A percentile compares a stretch with the other conserved stretches of the same genome.
These are phyloP conservation scores for Noctua pronuba DNA, from an alignment of 2,888 invertebrate species.

Conservation along the genomic window DNA sequence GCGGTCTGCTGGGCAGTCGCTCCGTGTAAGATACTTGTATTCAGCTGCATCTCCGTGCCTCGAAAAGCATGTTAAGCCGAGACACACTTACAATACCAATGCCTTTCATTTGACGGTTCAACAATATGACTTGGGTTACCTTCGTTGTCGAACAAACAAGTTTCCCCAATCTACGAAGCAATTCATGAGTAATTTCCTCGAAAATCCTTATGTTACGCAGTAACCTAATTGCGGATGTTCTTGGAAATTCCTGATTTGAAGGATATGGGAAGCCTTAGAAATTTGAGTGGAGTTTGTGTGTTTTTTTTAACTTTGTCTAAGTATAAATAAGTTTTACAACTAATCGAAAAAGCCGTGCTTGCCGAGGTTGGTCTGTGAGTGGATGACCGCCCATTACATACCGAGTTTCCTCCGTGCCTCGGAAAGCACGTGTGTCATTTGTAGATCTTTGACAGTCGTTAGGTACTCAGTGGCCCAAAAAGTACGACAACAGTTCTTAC, in stretches of 20 bases:
- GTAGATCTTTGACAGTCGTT: too few species aligned
- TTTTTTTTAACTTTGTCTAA: background rate
- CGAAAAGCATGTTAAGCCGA: too few species aligned
- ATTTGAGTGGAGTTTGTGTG: background rate
- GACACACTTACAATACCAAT: background rate
- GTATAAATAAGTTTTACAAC: background rate
- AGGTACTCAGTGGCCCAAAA: too few species aligned
- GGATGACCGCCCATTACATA: too few species aligned
- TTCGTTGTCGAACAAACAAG: background rate
- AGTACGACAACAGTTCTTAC: too few species aligned
- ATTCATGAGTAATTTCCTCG: background rate
- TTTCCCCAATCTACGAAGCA: background rate
- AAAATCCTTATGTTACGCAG: background rate
- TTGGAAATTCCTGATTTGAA: background rate
- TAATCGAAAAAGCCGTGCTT: too few species aligned
- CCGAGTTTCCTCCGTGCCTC: too few species aligned
- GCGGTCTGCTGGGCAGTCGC: too few species aligned
- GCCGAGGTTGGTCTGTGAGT: too few species aligned
- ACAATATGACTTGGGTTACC: background rate
- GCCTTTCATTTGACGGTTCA: background rate
- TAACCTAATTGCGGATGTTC: background rate
- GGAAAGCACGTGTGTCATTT: too few species aligned
- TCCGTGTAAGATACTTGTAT: too few species aligned
- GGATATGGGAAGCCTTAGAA: background rate
- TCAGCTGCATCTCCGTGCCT: too few species aligned